Evolutionary conservation across 2,888 invertebrate species (phyloP).

Genomic region (Leptopilina myrica): DNA sequence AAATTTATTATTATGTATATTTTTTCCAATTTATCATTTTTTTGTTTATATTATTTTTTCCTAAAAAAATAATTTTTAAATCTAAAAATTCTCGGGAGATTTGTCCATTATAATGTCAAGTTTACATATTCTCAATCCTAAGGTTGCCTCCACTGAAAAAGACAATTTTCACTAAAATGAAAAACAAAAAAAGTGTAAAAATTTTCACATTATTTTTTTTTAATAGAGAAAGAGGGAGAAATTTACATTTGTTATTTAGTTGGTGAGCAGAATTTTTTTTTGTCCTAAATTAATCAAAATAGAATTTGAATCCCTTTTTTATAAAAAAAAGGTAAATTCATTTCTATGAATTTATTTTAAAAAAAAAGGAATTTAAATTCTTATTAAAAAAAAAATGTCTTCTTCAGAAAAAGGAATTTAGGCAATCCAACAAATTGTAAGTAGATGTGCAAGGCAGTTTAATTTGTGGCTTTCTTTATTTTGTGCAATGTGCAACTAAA

Average conservation of each 20-base stretch:
- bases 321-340: background rate
- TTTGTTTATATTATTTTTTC: too few species aligned
- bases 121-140: background rate
- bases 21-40: too few species aligned
- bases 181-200: background rate
- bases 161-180: background rate
- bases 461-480: slow-evolving; percentile 19
- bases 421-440: slow-evolving; percentile 10
- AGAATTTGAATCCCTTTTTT: too few species aligned
- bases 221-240: too few species aligned
- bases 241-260: too few species aligned
- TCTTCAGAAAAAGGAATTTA: slow-evolving; percentile 19
- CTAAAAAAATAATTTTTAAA: background rate
- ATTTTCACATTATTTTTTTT: too few species aligned
- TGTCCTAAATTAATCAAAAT: too few species aligned
- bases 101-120: background rate
- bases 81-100: background rate
- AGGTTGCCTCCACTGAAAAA: slow-evolving; percentile 21
- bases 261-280: too few species aligned
- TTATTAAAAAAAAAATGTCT: slow-evolving; percentile 8
- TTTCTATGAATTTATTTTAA: background rate
- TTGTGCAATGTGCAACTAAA: slow-evolving; percentile 10
- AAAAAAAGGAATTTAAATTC: background rate
- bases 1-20: too few species aligned
- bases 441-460: slow-evolving; percentile 40